phyloP scores from a whole-genome alignment of 2,888 invertebrate genomes.

The Xanthia togata region DNA sequence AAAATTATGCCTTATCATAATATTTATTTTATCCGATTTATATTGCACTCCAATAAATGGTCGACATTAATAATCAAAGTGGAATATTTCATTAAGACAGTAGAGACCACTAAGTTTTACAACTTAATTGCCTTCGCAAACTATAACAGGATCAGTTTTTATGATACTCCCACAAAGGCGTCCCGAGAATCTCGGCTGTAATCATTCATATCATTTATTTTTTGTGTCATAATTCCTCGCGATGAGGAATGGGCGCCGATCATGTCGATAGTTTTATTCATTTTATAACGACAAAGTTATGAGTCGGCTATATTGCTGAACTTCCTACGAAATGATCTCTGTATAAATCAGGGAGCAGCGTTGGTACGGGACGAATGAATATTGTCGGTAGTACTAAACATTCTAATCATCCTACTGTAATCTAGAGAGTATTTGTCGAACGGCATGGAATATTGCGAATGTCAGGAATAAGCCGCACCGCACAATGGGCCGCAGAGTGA shows the following conservation, averaged over 20 bases:
- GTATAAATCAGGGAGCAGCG: constrained; percentile 52
- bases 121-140: constrained; percentile 89
- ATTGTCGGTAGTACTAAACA: constrained; percentile 75
- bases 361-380: constrained; percentile 59
- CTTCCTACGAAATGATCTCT: constrained; percentile 60
- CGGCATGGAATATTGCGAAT: constrained; percentile 83
- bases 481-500: constrained; percentile 81
- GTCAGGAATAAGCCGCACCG: constrained; percentile 75
- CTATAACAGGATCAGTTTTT: constrained; percentile 88
- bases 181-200: constrained; percentile 73
- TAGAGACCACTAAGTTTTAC: constrained; percentile 86
- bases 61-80: constrained; percentile 84
- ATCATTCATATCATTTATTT: constrained; percentile 75
- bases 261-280: constrained; percentile 73
- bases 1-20: constrained; percentile 69
- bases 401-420: constrained; percentile 81
- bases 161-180: constrained; percentile 79
- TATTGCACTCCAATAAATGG: constrained; percentile 81
- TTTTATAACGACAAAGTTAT: constrained; percentile 66
- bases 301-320: constrained; percentile 62
- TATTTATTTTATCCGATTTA: constrained; percentile 80
- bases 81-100: constrained; percentile 88
- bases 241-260: constrained; percentile 79
- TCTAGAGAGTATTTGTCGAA: constrained; percentile 82
- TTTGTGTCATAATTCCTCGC: constrained; percentile 82